Base-by-base conservation (phyloP, 2,888 invertebrate genomes). In the Monoplex corrugatus region DNA sequence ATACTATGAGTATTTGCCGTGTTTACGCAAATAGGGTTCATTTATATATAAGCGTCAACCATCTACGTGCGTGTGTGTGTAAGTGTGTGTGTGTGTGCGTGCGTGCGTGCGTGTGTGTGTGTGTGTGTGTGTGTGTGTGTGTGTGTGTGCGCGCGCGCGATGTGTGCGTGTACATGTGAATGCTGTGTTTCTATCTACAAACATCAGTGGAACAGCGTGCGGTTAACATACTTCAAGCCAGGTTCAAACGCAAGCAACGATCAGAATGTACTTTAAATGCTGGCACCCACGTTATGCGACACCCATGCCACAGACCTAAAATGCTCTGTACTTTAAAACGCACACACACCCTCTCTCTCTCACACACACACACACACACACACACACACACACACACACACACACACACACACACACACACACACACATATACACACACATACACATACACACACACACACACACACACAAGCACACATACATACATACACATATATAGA, bases 351-450 rank as follows among this genome's bases (percentile, higher is more conserved):
- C 68, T 28, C 5, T 28, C 28, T 5, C 5, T 5, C 3, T 28
- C 50, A 85, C 10, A 50, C 19, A 85, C 40, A 43, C 19, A 84
- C 3, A 84, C 45, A 84, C n/a, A 86, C 28, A 57, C 10, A 86
- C 38, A 86, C 16, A 86, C 2, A 86, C 16, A 86, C 28, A 45
- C 28, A 86, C 68, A 57, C n/a, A 68, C 28, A 86, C 28, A 86
- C 35, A 57, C 40, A 72, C 23, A 13, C 28, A 87, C 23, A 78
- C 78, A 87, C 8, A 78, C 78, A 78, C 43, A 80, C 80, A 80
- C 40, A 38, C 35, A 78, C 35, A 78, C 16, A 38, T 13, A 78
- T 13, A 2, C 10, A 87, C 28, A 87, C 40, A 72, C 16, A 86
- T 43, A 57, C 16, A 86, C 57, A 57, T 8, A 43, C 23, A 57